Evolutionary conservation across 1,140 invertebrate genomes (phyloP).

Genomic region (Drosophila setifemur): DNA sequence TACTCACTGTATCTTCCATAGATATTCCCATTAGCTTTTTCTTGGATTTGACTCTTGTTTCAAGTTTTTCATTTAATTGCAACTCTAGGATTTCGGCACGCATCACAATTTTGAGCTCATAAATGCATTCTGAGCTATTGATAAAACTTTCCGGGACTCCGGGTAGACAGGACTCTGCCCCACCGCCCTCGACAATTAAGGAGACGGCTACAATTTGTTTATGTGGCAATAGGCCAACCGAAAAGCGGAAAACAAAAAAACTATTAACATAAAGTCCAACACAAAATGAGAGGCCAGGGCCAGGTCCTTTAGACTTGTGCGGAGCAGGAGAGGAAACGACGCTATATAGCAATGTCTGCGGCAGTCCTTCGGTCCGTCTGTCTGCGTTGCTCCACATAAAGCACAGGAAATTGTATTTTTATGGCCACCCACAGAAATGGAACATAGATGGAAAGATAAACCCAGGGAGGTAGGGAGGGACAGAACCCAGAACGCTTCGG

Average conservation of each 20-base stretch:
- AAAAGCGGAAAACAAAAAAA: constrained; percentile 16
- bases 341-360: constrained; percentile 9
- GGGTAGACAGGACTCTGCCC: constrained; percentile 5
- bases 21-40: no score
- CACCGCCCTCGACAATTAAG: constrained; percentile 33
- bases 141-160: constrained; percentile 33
- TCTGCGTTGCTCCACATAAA: constrained; percentile 45
- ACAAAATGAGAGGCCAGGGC: neutral
- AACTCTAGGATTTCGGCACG: constrained; percentile 27
- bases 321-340: neutral
- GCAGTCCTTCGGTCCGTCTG: neutral
- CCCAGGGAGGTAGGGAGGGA: neutral
- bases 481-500: neutral
- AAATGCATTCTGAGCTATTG: constrained; percentile 42
- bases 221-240: constrained; percentile 31
- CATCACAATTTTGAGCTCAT: neutral
- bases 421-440: constrained; percentile 29
- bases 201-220: constrained; percentile 24
- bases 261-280: constrained; percentile 30
- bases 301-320: neutral
- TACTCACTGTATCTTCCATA: no score
- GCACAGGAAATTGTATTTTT: constrained; percentile 67
- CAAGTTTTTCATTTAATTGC: no score
- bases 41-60: no score
- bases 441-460: constrained; percentile 3